These are phyloP conservation scores for Brachionus sp. DNA, from an alignment of 1,140 invertebrate species.

Conservation along the genomic window DNA sequence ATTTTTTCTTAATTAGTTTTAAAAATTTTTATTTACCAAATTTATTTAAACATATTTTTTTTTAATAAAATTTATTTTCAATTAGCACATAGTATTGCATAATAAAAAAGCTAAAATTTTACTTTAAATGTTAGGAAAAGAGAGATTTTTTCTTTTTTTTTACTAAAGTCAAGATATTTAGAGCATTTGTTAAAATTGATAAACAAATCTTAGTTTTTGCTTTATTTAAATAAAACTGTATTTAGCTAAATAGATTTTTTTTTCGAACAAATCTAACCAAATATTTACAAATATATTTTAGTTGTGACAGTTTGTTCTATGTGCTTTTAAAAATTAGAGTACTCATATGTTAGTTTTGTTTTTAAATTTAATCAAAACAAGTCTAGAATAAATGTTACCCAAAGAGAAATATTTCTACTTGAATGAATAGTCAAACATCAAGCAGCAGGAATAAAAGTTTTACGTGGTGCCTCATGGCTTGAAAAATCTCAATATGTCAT, in stretches of 20 bases:
- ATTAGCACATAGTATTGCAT: neutral
- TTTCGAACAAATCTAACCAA: neutral
- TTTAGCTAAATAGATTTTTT: neutral
- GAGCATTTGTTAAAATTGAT: neutral
- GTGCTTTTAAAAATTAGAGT: neutral
- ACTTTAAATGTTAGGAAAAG: neutral
- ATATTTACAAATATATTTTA: neutral
- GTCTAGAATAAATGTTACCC: neutral
- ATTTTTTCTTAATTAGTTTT: neutral
- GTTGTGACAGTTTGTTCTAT: neutral
- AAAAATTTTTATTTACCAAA: neutral
- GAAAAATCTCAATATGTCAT: neutral
- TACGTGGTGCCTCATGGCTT: neutral
- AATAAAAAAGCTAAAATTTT: neutral
- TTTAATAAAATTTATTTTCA: neutral
- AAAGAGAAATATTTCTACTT: neutral
- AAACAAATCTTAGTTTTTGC: neutral
- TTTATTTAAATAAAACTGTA: neutral
- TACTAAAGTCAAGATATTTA: neutral
- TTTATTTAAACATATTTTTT: neutral
- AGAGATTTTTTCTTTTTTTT: neutral
- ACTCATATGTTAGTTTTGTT: neutral
- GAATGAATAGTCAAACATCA: neutral
- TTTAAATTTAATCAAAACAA: neutral
- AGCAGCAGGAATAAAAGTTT: neutral